Base-by-base conservation (phyloP, 2,888 invertebrate genomes). In the Troides oblongomaculatus region DNA sequence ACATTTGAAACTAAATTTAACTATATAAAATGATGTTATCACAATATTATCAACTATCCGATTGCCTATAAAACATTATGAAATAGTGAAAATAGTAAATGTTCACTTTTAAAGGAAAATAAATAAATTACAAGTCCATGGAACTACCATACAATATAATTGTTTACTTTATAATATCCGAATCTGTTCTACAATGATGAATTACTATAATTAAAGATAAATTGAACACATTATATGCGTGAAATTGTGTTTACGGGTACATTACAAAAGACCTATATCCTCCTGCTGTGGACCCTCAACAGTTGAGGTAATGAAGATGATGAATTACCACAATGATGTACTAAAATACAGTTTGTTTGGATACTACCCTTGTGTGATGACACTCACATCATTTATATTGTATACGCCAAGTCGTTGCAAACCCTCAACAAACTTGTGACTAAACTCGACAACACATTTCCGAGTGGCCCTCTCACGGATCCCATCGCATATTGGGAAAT, bases 391-490 rank as follows among this genome's bases (percentile, higher is more conserved):
- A 75, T 80, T 81, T 74, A 87, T 79, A 72, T 87, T 79, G 71
- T 87, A 85, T 74, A 84, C 84, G 62, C 85, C 85, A 76, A 89
- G 89, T 76, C 93, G 89, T 78, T 92, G 91, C 75, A 88, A 74
- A 64, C 84, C 85, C 71, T 85, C 85, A 75, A 89, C 82, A 78
- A 93, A 90, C 85, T 96, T 96, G 77, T 95, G 94, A 72, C 94
- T 92, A 82, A 94, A 95, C 86, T 96, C 96, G 64, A 95, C 94
- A 61, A 50, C 59, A 83, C 96, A 96, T 85, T 96, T 97, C 84
- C 97, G 96, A 65, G 96, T 95, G 59, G 96, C 95, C 87, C 97
- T 97, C 61, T 95, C 96, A 87, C 96, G 97, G 71, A 96, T 96
- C 79, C 97, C 94, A 88, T 97, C 97, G 89, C 96, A 96, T 79